A percentile compares a stretch with the other conserved stretches of the same genome.
Evolutionary conservation across 1,140 invertebrate species (phyloP).

Genomic region (Heliconius hewitsoni): DNA sequence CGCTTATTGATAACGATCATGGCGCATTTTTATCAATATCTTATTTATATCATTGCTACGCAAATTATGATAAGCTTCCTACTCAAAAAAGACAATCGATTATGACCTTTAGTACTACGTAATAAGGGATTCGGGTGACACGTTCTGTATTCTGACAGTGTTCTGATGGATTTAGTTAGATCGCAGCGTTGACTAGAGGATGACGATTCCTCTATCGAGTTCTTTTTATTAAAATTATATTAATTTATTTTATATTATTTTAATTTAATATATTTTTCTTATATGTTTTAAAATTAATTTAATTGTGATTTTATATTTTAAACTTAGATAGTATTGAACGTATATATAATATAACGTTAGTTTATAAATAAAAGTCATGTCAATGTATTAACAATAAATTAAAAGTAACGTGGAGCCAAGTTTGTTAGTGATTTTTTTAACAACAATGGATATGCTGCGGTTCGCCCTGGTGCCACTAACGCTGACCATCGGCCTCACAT

Average conservation of each 20-base stretch:
- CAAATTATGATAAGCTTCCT: constrained; percentile 61
- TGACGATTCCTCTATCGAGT: neutral
- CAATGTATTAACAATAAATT: neutral
- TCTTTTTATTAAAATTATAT: neutral
- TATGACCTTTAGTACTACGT: constrained; percentile 35
- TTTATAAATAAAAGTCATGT: neutral
- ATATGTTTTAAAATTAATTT: no score
- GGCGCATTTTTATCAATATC: constrained; percentile 59
- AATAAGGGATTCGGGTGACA: constrained; percentile 25
- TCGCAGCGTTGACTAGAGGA: constrained; percentile 10
- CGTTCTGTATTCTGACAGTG: constrained; percentile 3
- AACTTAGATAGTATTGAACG: no score
- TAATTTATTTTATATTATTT: neutral
- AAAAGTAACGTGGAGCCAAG: neutral
- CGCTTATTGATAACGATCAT: constrained; percentile 21
- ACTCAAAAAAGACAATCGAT: constrained; percentile 20
- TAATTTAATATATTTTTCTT: no score
- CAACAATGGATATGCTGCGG: constrained; percentile 61
- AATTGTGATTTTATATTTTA: neutral
- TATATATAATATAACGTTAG: no score
- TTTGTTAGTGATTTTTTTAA: constrained; percentile 1
- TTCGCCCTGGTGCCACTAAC: constrained; percentile 60
- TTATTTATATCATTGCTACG: constrained; percentile 64
- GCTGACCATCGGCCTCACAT: constrained; percentile 67
- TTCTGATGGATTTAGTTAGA: constrained; percentile 14